A percentile compares a stretch with the other conserved stretches of the same genome.
Conservation (phyloP, 2,113 vertebrate species). For the Carlito syrichta region DNA sequence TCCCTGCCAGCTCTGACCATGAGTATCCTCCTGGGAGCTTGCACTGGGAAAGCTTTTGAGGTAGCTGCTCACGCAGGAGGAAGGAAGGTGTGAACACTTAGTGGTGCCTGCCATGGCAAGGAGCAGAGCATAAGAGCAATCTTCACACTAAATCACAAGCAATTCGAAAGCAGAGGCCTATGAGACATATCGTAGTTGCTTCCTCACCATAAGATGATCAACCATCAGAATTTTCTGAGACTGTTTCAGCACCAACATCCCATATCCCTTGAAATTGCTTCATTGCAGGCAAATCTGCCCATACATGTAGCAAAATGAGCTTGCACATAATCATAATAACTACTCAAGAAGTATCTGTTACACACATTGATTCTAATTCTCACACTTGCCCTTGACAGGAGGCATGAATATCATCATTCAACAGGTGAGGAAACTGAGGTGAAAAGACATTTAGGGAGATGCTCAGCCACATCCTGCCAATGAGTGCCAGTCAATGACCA, state of each 20-base stretch:
- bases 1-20: background rate
- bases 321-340: background rate
- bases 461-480: background rate
- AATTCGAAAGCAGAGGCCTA: background rate
- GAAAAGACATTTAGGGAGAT: background rate
- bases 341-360: background rate
- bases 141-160: background rate
- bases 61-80: background rate
- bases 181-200: background rate
- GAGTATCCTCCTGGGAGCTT: too few relatives aligned
- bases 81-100: background rate
- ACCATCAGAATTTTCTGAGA: background rate
- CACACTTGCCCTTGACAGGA: background rate
- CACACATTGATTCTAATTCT: background rate
- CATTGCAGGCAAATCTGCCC: background rate
- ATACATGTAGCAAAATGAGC: background rate
- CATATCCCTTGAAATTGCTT: background rate
- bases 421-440: background rate
- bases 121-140: too few relatives aligned
- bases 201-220: background rate
- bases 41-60: background rate
- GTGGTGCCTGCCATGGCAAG: background rate
- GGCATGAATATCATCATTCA: background rate
- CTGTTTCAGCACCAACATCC: background rate
- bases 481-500: too few relatives aligned